These are phyloP conservation scores for Plagodis pulveraria DNA, from an alignment of 2,888 invertebrate species.

Conservation along the genomic window DNA sequence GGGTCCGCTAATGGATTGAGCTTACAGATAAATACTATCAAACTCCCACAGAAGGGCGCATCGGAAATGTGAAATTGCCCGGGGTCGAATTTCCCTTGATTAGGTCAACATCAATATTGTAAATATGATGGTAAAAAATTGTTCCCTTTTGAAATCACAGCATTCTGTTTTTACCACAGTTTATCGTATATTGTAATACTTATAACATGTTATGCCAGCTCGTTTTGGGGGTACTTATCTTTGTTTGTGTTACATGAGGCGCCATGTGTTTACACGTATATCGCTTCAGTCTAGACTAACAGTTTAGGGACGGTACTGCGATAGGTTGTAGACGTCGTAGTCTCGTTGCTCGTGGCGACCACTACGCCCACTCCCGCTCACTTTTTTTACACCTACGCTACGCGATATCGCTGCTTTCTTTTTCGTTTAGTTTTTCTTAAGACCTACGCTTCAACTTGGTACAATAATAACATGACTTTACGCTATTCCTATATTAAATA, in stretches of 20 bases:
- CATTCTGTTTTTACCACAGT: too few relatives aligned
- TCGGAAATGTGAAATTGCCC: slow-evolving; percentile 70
- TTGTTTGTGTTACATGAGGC: slow-evolving; percentile 39
- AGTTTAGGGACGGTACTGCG: not conserved
- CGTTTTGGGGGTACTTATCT: not conserved
- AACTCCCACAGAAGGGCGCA: slow-evolving; percentile 70
- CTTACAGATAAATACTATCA: slow-evolving; percentile 76
- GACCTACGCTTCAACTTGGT: slow-evolving; percentile 23
- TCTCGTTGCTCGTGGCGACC: slow-evolving; percentile 21
- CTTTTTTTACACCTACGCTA: slow-evolving; percentile 46
- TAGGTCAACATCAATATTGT: not conserved
- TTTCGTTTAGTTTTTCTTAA: slow-evolving; percentile 38
- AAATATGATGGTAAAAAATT: too few relatives aligned
- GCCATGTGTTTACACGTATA: slow-evolving; percentile 39
- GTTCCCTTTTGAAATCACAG: too few relatives aligned
- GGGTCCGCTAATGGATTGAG: slow-evolving; percentile 76
- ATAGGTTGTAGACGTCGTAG: too few relatives aligned
- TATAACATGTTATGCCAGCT: not conserved
- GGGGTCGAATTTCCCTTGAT: slow-evolving; percentile 45
- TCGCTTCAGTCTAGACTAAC: slow-evolving; percentile 39
- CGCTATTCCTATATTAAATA: slow-evolving; percentile 3
- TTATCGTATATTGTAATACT: too few relatives aligned
- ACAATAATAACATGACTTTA: slow-evolving; percentile 1
- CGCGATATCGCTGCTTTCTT: slow-evolving; percentile 42
- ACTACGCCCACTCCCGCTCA: slow-evolving; percentile 41